Base-by-base conservation (phyloP, 2,888 invertebrate species). In the Alsophila aescularia region DNA sequence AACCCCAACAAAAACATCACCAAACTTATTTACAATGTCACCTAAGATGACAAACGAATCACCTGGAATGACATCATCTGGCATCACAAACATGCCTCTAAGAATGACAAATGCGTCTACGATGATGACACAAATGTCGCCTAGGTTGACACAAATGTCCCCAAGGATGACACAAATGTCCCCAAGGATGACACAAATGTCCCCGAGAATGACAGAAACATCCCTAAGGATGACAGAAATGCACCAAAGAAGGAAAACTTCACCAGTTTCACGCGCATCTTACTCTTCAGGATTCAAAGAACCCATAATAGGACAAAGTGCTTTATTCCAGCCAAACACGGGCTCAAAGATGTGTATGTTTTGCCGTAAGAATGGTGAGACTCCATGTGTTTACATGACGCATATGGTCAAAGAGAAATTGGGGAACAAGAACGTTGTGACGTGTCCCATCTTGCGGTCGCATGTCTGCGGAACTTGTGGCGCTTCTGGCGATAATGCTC, bases 311-410 rank as follows among this genome's bases (percentile, higher is more conserved):
- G 52, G 48, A 7, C 55, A 66, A 1, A 56, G 60, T 32, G 52
- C 62, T 2, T 66, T 68, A 0, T 63, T 48, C 2, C 37, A 56
- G 5, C 58, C 62, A 16, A 61, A 62, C 10, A 15, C 21, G 8
- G 50, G 43, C 0, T 2, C 40, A 0, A 85, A 79, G 40, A 75
- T 87, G 68, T 90, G 90, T 48, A 82, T 82, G 0, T 89, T 91
- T 58, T 91, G 91, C 39, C 79, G 85, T 0, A 90, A 90, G 60
- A 91, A 91, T 58, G 90, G 90, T 0, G 91, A 91, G 64, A 83
- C 83, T 0, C 81, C 88, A 0, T 29, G 77, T 14, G 87, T 91
- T 4, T 91, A 86, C 43, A 81, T 77, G 76, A 83, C 77, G 0
- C 91, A 91, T 60, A 45, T 64, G 0, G 81, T 91, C 0, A 87